Evolutionary conservation across 2,113 vertebrate species (phyloP).

Genomic region (Prochilodus magdalenae): DNA sequence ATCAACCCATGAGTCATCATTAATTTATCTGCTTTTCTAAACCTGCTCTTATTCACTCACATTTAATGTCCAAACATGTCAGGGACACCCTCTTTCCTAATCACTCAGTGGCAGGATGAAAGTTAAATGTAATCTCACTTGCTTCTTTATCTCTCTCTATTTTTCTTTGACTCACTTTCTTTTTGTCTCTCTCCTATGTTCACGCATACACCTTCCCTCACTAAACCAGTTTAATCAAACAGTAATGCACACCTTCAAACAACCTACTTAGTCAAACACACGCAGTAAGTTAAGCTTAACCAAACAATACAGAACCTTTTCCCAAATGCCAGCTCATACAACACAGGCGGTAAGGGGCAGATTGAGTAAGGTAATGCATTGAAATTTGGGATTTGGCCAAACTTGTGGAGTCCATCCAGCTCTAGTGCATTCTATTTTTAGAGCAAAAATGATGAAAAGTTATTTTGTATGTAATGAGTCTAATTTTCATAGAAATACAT

Average conservation of each 20-base stretch:
- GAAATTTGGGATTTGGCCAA: no score
- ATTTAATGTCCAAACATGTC: neutral
- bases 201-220: neutral
- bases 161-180: neutral
- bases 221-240: neutral
- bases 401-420: no score
- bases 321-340: neutral
- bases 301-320: slow-evolving; percentile 10
- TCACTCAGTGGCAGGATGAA: no score
- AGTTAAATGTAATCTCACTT: neutral
- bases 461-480: no score
- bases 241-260: neutral
- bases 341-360: neutral
- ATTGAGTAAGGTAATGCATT: neutral
- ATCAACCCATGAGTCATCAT: neutral
- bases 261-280: neutral
- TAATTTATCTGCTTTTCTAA: neutral
- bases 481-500: no score
- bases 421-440: no score
- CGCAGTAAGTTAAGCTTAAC: neutral
- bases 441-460: no score
- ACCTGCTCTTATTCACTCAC: neutral
- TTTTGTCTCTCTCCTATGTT: neutral
- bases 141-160: neutral
- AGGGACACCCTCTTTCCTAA: neutral